These are phyloP conservation scores for Saccostrea echinata DNA, from an alignment of 1,140 invertebrate species.

Conservation along the genomic window DNA sequence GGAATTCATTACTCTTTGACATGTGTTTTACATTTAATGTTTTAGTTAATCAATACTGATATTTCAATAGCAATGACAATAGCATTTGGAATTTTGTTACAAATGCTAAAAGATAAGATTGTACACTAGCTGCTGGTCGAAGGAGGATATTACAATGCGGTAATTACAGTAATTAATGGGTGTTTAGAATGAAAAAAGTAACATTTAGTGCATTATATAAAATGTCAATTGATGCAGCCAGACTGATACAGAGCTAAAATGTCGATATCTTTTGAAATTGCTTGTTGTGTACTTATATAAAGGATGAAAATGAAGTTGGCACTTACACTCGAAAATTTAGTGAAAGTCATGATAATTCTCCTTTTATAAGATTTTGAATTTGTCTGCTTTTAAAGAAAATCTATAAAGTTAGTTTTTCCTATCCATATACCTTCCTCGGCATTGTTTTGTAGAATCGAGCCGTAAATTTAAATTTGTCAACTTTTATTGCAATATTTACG, in stretches of 20 bases:
- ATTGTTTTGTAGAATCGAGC: not conserved
- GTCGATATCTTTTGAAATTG: not conserved
- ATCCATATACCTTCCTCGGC: not conserved
- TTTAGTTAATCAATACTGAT: not conserved
- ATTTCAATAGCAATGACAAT: constrained; percentile 9
- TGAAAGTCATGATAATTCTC: not conserved
- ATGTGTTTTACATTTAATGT: constrained; percentile 32
- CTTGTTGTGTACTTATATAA: not conserved
- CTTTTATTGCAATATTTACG: not conserved
- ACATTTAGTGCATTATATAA: not conserved
- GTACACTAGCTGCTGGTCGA: not conserved
- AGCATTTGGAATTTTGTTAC: constrained; percentile 1
- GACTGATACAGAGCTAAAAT: not conserved
- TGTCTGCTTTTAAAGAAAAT: not conserved
- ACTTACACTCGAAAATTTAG: not conserved
- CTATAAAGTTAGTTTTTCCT: not conserved
- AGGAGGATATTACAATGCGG: constrained; percentile 7
- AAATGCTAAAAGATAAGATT: constrained; percentile 7
- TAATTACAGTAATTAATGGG: constrained; percentile 22
- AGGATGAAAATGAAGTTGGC: not conserved
- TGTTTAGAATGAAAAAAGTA: not conserved
- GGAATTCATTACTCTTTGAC: constrained; percentile 9
- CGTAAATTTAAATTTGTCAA: not conserved
- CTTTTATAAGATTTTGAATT: not conserved
- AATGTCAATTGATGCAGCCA: not conserved